Conservation (phyloP, 2,113 vertebrate genomes). For the Todiramphus saurophagus region DNA sequence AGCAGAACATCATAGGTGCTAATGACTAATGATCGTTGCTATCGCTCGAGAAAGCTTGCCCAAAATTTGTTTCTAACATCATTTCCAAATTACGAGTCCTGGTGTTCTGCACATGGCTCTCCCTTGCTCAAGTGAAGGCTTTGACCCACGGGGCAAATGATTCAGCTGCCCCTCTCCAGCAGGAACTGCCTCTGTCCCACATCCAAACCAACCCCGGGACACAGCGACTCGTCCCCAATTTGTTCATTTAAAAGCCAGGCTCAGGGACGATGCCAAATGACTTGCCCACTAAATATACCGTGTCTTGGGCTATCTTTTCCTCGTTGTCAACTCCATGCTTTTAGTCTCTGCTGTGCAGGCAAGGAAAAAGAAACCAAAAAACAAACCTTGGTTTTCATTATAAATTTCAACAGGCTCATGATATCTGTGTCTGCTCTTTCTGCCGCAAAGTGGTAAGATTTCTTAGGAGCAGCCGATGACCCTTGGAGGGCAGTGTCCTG, state of each 20-base stretch:
- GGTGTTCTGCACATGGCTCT: not conserved
- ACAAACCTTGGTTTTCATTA: constrained; percentile 14
- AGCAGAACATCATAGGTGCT: not conserved
- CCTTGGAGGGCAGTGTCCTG: not conserved
- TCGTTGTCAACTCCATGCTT: constrained; percentile 25
- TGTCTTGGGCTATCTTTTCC: not conserved
- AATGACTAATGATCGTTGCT: not conserved
- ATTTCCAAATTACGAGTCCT: not conserved
- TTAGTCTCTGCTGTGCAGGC: not conserved
- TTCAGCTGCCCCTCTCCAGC: constrained; percentile 14
- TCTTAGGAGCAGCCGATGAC: constrained; percentile 3
- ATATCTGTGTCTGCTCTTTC: constrained; percentile 27
- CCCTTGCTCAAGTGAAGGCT: not conserved
- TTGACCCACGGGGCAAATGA: constrained; percentile 37
- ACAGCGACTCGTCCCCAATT: not conserved
- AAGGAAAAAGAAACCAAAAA: not conserved
- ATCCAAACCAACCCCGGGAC: not conserved
- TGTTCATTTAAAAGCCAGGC: not conserved
- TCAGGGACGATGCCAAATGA: not conserved
- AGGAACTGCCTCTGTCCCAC: not conserved
- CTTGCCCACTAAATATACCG: not conserved
- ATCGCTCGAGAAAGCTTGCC: not conserved
- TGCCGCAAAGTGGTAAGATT: not conserved
- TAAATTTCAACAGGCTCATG: not conserved
- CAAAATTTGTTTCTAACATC: not conserved